Base-by-base conservation (phyloP, 1,140 invertebrate species). In the Chionoecetes opilio region DNA sequence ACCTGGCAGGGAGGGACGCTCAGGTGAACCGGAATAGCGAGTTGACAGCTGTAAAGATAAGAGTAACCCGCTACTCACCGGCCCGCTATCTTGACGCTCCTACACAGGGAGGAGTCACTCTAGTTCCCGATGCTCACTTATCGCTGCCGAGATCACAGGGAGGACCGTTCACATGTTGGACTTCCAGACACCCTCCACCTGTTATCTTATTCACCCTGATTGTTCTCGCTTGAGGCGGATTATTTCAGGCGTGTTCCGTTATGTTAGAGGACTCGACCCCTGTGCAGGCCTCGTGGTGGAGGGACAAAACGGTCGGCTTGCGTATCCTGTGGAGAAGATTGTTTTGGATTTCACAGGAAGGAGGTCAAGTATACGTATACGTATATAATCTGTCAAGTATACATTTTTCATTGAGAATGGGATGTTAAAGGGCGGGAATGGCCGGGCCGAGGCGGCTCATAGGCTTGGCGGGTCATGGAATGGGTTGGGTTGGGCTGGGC, bases 21-120 rank as follows among this genome's bases (percentile, higher is more conserved):
- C 0, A 75, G 63, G 0, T n/a, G 21, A 75, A 75, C 63, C n/a
- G 63, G 63, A 75, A 21, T 26, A 75, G 63, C 63, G 63, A 26
- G 63, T n/a, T n/a, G 63, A 75, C 63, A 75, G 63, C 63, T 26
- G 21, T 75, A 75, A 75, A 75, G 63, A 75, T 75, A 75, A 75
- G 63, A 75, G 21, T 26, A 26, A 5, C 63, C 63, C 63, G 63
- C 63, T 75, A 21, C 63, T 75, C n/a, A n/a, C 63, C 21, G 6
- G 6, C n/a, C 63, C 63, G 6, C n/a, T 75, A 53, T 75, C 63
- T 75, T n/a, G n/a, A 75, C 26, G 63, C 21, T 75, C 63, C 21
- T 26, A 75, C n/a, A n/a, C 21, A n/a, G n/a, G 63, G 6, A 75
- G 9, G n/a, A 75, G 63, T 75, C n/a, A 75, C 63, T 75, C 8